Conservation (phyloP, 2,797 vertebrate genomes). For the Okamejei kenojei region DNA sequence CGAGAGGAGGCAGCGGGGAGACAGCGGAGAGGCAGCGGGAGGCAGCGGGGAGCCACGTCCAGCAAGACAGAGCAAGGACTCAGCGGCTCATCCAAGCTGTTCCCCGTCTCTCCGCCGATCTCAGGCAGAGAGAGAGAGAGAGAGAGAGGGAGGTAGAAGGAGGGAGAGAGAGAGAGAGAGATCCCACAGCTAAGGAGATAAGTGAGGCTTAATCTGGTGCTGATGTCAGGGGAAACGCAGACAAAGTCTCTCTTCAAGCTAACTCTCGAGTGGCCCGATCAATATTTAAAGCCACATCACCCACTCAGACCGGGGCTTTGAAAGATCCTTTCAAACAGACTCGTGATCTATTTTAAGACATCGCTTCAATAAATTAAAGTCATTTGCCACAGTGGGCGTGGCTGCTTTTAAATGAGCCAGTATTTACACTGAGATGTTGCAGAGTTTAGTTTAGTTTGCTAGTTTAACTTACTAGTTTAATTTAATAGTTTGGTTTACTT, state of each 20-base stretch:
- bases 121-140: background rate
- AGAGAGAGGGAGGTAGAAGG: background rate
- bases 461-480: too few species aligned
- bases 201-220: slow-evolving; percentile 17
- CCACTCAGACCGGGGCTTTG: background rate
- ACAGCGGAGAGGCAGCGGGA: too few species aligned
- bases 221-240: background rate
- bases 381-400: background rate
- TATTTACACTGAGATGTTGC: background rate
- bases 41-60: background rate
- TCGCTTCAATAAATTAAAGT: background rate
- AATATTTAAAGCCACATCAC: slow-evolving; percentile 11
- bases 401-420: background rate
- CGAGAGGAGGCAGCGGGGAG: background rate
- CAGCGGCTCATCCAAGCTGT: too few species aligned
- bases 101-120: too few species aligned
- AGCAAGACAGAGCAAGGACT: background rate
- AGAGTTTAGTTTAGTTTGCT: too few species aligned
- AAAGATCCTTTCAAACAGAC: background rate
- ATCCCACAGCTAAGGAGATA: slow-evolving; percentile 12
- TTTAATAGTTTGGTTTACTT: too few species aligned
- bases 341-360: background rate
- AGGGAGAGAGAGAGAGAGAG: background rate
- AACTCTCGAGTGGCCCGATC: background rate
- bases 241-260: background rate